phyloP scores from a whole-genome alignment of 2,113 vertebrate genomes.

The Phyllostomus hastatus region DNA sequence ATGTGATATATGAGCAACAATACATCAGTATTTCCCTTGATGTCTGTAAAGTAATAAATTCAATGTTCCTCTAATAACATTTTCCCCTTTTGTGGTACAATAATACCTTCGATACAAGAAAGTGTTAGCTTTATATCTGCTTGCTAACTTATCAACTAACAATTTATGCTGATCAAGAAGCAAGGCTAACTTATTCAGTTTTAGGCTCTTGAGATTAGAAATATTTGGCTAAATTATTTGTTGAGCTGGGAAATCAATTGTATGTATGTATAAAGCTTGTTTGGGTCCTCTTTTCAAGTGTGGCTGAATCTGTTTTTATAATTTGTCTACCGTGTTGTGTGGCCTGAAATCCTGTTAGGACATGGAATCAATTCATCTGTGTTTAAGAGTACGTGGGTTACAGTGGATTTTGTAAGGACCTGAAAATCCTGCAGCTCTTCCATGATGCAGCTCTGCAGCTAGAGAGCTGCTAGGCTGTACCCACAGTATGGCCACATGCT shows the following conservation, averaged over 20 bases:
- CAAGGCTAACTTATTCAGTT: slow-evolving; percentile 36
- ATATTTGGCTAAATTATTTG: slow-evolving; percentile 31
- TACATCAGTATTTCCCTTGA: neutral
- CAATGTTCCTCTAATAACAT: neutral
- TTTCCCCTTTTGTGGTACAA: neutral
- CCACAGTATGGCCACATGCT: neutral
- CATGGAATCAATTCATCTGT: neutral
- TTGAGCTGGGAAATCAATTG: slow-evolving; percentile 11
- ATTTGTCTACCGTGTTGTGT: neutral
- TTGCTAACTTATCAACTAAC: slow-evolving; percentile 7
- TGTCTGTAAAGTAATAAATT: slow-evolving; percentile 25
- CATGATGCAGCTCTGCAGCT: neutral
- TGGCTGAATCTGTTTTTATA: slow-evolving; percentile 37
- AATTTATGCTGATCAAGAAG: slow-evolving; percentile 34
- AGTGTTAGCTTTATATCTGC: neutral
- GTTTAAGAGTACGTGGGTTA: neutral
- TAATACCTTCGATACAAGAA: neutral
- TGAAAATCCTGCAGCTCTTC: neutral
- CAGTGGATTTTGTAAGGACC: neutral
- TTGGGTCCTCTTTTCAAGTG: neutral
- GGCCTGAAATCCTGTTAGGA: neutral
- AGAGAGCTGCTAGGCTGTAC: neutral
- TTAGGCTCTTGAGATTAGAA: slow-evolving; percentile 38
- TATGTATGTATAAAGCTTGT: neutral
- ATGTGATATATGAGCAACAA: neutral